phyloP scores from a whole-genome alignment of 2,888 invertebrate genomes.

The Iselma pallidipennis region DNA sequence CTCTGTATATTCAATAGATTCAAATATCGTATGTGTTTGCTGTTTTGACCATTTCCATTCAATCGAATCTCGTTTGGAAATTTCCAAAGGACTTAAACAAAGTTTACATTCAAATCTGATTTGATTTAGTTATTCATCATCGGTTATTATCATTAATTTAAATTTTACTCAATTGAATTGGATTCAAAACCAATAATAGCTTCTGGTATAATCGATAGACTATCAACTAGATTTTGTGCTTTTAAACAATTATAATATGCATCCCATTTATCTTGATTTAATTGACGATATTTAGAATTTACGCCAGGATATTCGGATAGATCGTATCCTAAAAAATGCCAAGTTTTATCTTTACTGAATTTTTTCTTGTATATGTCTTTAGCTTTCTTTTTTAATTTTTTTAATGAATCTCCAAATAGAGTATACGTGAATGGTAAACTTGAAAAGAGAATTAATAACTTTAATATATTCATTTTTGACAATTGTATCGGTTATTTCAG shows the following conservation, averaged over 20 bases:
- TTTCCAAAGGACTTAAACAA: conserved; percentile 60
- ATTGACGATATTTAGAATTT: conserved; percentile 50
- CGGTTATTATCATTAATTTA: too few species aligned
- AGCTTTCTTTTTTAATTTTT: conserved; percentile 48
- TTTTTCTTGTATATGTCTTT: conserved; percentile 48
- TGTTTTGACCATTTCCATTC: conserved; percentile 57
- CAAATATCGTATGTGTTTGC: conserved; percentile 37
- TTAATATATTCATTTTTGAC: neutral
- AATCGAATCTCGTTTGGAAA: conserved; percentile 48
- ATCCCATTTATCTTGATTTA: conserved; percentile 57
- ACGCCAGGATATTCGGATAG: conserved; percentile 57
- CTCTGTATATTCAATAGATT: conserved; percentile 54
- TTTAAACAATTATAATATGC: conserved; percentile 61
- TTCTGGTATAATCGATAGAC: conserved; percentile 51
- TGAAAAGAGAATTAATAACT: neutral
- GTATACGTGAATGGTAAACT: neutral
- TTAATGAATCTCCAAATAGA: conserved; percentile 32
- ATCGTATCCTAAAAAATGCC: conserved; percentile 50
- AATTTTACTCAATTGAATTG: conserved; percentile 52
- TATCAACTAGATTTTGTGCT: conserved; percentile 44
- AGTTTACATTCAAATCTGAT: conserved; percentile 58
- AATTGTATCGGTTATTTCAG: too few species aligned
- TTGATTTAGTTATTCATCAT: too few species aligned
- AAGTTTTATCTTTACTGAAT: conserved; percentile 46
- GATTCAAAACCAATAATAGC: conserved; percentile 56